Base-by-base conservation (phyloP, 2,797 vertebrate genomes). In the Echiichthys vipera region DNA sequence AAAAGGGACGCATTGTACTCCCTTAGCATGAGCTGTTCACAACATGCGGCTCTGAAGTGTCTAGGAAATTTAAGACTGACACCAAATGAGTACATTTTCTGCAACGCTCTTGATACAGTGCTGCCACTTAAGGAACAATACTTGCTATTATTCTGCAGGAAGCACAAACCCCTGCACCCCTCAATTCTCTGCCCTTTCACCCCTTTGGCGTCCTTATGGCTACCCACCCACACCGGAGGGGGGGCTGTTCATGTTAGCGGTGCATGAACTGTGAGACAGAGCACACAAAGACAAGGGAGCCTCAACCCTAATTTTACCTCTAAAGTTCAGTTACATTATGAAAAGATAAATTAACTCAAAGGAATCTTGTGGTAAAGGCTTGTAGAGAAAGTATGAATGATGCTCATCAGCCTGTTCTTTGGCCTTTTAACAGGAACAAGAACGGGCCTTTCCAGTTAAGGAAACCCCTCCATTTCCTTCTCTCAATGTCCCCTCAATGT, bases 341-440 rank as follows among this genome's bases (percentile, higher is more conserved):
- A 79, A 75, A 73, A 72, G 71, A 71, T 76, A 73, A 75, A 70
- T 74, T 4, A 79, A 39, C 70, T 57, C 54, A 78, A 77, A 73
- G 71, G 56, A 70, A 37, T 69, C 63, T 18, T 78, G 81, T 62
- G 86, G 84, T 86, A 81, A 53, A 56, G 82, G 82, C 65, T 77
- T 12, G 14, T 32, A 75, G 39, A 66, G 59, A 72, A 77, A 64
- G 62, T 36, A 75, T 67, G 68, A 87, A 68, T 57, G 78, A 79
- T 85, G 77, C 73, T 85, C 76, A 65, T 88, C 68, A 72, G 65
- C 74, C 80, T 88, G 84, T 76, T 84, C 74, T 87, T 80, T 86
- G 57, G 86, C 77, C 58, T 86, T 77, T 78, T 40, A 69, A 34
- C 67, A 64, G 72, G 57, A 77, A 84, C 63, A 78, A n/a, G 57